These are phyloP conservation scores for Pocillopora meandrina DNA, from an alignment of 92 coral and sea anemone species.

Conservation along the genomic window DNA sequence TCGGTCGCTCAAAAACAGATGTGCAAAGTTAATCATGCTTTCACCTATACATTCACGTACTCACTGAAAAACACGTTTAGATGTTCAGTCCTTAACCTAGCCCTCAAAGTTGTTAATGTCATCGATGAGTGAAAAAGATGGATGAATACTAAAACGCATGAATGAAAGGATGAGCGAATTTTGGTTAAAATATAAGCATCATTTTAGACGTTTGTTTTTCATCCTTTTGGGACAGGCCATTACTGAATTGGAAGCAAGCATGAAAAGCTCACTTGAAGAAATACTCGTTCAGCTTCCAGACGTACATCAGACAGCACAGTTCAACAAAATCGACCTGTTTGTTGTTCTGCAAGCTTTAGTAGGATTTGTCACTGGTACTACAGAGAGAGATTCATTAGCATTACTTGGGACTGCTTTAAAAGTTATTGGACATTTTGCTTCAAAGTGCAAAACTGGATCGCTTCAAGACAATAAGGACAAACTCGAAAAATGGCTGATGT, in stretches of 20 bases:
- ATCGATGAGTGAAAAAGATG: no score
- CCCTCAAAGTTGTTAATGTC: no score
- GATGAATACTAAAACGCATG: no score
- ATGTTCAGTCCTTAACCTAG: no score
- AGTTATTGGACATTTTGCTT: constrained; percentile 32
- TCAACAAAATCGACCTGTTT: background rate
- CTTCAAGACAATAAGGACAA: constrained; percentile 20
- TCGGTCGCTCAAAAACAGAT: no score
- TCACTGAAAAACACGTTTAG: no score
- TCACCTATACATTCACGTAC: no score
- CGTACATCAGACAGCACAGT: constrained; percentile 1
- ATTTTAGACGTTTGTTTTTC: background rate
- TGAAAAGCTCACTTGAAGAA: constrained; percentile 17
- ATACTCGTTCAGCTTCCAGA: constrained; percentile 16
- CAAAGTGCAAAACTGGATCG: constrained; percentile 31
- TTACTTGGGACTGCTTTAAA: background rate
- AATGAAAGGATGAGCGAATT: no score
- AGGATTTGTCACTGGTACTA: constrained; percentile 3
- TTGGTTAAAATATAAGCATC: no score
- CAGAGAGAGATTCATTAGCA: constrained; percentile 4
- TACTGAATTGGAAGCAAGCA: constrained; percentile 4
- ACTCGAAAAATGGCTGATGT: constrained; percentile 29
- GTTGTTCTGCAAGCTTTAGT: constrained; percentile 1
- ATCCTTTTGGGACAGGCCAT: background rate
- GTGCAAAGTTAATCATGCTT: no score